Evolutionary conservation across 1,140 invertebrate species (phyloP).

Genomic region (Apocrypta bakeri): DNA sequence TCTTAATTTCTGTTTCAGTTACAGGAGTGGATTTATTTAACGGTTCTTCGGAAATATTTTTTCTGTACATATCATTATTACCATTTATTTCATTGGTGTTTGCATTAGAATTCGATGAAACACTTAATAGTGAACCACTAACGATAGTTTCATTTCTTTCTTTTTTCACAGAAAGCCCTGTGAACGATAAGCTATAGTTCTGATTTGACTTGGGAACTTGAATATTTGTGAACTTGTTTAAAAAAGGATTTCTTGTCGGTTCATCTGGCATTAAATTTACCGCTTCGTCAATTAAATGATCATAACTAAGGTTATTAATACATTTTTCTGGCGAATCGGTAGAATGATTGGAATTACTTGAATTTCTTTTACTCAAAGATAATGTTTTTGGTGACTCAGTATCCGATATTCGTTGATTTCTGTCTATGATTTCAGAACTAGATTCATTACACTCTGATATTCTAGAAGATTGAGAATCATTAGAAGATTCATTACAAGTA

Average conservation of each 20-base stretch:
- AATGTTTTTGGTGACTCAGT: neutral
- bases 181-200: neutral
- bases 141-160: constrained; percentile 40
- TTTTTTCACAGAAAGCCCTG: constrained; percentile 17
- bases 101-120: neutral
- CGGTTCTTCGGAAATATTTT: neutral
- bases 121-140: constrained; percentile 2
- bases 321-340: neutral
- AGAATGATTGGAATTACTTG: neutral
- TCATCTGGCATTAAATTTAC: neutral
- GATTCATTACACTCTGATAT: neutral
- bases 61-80: neutral
- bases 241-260: neutral
- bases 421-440: neutral
- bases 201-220: constrained; percentile 8
- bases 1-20: neutral
- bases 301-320: neutral
- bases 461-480: constrained; percentile 24
- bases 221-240: neutral
- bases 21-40: neutral
- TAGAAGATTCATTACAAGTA: constrained; percentile 26
- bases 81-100: neutral
- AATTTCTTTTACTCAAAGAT: neutral
- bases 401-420: constrained; percentile 7
- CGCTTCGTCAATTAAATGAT: neutral